Evolutionary conservation across 2,888 invertebrate species (phyloP).

Genomic region (Argyresthia goedartella): DNA sequence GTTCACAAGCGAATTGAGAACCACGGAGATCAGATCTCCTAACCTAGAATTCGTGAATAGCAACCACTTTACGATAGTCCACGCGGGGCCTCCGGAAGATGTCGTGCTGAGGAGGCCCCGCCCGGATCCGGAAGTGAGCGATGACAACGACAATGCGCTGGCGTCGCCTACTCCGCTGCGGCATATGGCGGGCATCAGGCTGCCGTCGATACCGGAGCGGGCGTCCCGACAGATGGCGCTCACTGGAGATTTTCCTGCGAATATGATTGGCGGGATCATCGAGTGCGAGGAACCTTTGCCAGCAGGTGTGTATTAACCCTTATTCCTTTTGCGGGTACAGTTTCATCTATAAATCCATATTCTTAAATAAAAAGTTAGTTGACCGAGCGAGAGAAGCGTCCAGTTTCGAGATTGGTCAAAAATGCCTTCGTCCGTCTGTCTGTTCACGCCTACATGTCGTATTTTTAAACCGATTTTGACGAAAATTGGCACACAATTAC

Average conservation of each 20-base stretch:
- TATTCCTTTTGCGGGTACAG: background rate
- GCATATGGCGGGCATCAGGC: conserved; percentile 79
- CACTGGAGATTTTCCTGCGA: conserved; percentile 66
- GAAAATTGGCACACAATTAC: background rate
- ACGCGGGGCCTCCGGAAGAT: conserved; percentile 61
- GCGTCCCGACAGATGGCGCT: conserved; percentile 69
- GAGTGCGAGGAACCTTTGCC: conserved; percentile 87
- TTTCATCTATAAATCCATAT: no score
- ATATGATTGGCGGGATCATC: conserved; percentile 68
- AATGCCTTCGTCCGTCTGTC: no score
- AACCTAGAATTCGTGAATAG: conserved; percentile 69
- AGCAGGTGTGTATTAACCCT: conserved; percentile 67
- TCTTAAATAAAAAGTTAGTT: no score
- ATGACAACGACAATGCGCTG: conserved; percentile 57
- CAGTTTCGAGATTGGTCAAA: no score
- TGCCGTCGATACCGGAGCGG: conserved; percentile 87
- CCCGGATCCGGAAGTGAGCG: conserved; percentile 40
- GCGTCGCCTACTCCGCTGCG: conserved; percentile 74
- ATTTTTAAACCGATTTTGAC: no score
- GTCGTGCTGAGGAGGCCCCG: conserved; percentile 59
- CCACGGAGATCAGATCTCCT: conserved; percentile 65
- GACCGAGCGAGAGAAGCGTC: no score
- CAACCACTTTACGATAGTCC: conserved; percentile 68
- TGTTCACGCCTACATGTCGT: no score
- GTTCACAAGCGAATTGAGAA: conserved; percentile 58